Base-by-base conservation (phyloP, 2,888 invertebrate genomes). In the Pristionchus arcanus region DNA sequence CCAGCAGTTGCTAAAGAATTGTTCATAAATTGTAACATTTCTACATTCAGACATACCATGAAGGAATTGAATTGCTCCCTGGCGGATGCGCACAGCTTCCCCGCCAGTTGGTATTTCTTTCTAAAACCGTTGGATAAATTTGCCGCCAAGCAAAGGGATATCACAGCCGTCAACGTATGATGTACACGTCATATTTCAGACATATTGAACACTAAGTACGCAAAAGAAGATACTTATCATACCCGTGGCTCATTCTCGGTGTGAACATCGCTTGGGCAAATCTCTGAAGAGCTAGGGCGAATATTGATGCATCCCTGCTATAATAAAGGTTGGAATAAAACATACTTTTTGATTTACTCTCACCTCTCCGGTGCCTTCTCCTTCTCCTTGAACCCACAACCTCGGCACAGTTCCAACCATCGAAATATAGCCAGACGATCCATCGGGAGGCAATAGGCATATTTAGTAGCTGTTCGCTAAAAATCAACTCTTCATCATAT, bases 251-350 rank as follows among this genome's bases (percentile, higher is more conserved):
- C 7, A 7, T 66, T 31, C 53, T 86, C 42, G 53, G 86, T 0
- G 66, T 53, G 31, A 86, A 86, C 42, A 66, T 31, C 21, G 31
- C 21, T 21, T 37, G 66, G 13, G 92, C 89, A 2, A 94, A 90
- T 90, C 93, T 93, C 90, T 94, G 94, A 15, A 93, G 81, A n/a
- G 92, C 90, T 19, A 94, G 87, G 3, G 94, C 92, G 25, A 92
- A 91, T 15, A 94, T 91, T 0, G 87, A 90, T 42, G 59, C 84
- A 31, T 92, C 90, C 21, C 86, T 86, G 25, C 63, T n/a, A n/a
- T n/a, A n/a, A n/a, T n/a, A n/a, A n/a, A n/a, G n/a, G n/a, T n/a
- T n/a, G n/a, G n/a, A n/a, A n/a, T n/a, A n/a, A n/a, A n/a, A n/a
- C n/a, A n/a, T n/a, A n/a, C n/a, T n/a, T n/a, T n/a, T n/a, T n/a